These are phyloP conservation scores for Dysidea cf. avara DNA, from an alignment of 37 sponge, comb jelly and placozoan genomes.

Conservation along the genomic window DNA sequence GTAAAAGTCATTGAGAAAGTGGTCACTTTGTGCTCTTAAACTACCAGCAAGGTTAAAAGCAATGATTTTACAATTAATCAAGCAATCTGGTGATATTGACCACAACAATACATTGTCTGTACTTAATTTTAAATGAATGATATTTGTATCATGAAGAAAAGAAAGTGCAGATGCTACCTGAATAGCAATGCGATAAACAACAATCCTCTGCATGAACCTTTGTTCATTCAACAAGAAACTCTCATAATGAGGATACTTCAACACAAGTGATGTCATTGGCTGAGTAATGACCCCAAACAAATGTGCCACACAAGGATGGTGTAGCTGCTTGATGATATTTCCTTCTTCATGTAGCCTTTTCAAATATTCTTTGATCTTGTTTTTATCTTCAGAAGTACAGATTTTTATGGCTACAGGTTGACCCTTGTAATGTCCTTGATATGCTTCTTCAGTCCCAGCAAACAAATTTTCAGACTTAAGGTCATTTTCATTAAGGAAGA, in stretches of 20 bases:
- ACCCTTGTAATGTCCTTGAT: too few species aligned
- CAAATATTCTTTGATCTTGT: too few species aligned
- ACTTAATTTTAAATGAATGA: constrained; percentile 37
- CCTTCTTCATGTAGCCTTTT: too few species aligned
- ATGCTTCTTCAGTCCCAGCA: too few species aligned
- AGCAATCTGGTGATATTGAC: constrained; percentile 14
- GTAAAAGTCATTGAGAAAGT: too few species aligned
- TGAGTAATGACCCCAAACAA: constrained; percentile 30
- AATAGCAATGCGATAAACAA: constrained; percentile 25
- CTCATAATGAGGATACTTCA: constrained; percentile 31
- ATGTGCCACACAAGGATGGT: too few species aligned
- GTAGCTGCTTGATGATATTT: too few species aligned
- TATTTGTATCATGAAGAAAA: constrained; percentile 7
- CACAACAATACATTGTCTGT: constrained; percentile 36
- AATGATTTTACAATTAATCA: constrained; percentile 33
- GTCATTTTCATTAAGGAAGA: too few species aligned
- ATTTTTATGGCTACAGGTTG: too few species aligned
- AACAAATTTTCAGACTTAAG: too few species aligned
- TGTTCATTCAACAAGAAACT: constrained; percentile 5
- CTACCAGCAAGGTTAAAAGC: constrained; percentile 33
- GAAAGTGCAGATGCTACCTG: constrained; percentile 39
- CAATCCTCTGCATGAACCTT: constrained; percentile 1
- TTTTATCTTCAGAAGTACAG: too few species aligned
- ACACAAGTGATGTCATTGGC: constrained; percentile 23
- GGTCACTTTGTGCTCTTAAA: too few species aligned